Evolutionary conservation across 2,888 invertebrate genomes (phyloP).

Genomic region (Hemicrepidius hirtus): DNA sequence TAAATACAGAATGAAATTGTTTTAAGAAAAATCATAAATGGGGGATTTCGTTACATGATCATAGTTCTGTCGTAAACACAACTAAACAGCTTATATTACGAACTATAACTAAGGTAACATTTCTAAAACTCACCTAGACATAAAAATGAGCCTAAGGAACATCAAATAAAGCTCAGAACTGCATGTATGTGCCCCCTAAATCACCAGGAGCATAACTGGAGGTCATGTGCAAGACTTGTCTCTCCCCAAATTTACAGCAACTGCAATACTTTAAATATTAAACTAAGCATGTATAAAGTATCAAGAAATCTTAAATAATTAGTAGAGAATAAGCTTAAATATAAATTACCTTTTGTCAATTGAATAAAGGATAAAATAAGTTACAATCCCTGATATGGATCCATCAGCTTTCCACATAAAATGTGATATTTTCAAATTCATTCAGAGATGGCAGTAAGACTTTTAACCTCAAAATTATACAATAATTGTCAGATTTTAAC

Average conservation of each 20-base stretch:
- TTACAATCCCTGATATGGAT: constrained; percentile 37
- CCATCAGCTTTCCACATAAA: constrained; percentile 23
- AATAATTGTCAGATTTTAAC: constrained; percentile 16
- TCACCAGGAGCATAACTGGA: background rate
- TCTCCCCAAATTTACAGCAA: constrained; percentile 18
- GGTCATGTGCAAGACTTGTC: constrained; percentile 15
- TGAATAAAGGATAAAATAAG: constrained; percentile 20
- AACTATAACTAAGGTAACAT: too few relatives aligned
- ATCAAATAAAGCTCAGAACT: background rate
- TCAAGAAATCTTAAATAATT: background rate
- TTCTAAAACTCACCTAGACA: background rate
- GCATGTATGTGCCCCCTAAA: background rate
- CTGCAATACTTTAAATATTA: constrained; percentile 5
- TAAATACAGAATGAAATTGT: too few relatives aligned
- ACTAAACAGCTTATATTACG: too few relatives aligned
- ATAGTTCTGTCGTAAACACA: too few relatives aligned
- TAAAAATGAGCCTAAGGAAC: background rate
- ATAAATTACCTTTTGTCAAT: background rate
- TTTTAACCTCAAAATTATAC: constrained; percentile 28
- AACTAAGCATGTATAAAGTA: background rate
- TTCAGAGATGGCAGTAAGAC: constrained; percentile 23
- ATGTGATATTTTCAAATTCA: background rate
- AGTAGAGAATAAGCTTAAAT: background rate
- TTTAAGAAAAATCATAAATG: too few relatives aligned
- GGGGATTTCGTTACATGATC: too few relatives aligned